These are phyloP conservation scores for Coccyzus lansbergi DNA, from an alignment of 2,797 vertebrate species.

Conservation along the genomic window DNA sequence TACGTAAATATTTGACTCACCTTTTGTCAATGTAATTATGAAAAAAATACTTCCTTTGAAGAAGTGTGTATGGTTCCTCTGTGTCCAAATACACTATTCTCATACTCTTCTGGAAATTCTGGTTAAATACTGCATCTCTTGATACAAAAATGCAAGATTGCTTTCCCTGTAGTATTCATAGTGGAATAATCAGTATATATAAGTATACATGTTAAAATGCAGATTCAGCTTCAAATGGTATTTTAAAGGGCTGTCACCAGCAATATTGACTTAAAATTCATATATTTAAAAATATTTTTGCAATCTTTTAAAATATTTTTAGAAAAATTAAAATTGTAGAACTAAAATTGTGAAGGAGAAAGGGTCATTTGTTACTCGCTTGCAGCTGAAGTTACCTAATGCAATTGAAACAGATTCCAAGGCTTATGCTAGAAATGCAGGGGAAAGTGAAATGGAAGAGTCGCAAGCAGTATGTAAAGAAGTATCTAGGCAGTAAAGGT, in stretches of 20 bases:
- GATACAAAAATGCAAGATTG: background rate
- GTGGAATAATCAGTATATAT: background rate
- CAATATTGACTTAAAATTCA: background rate
- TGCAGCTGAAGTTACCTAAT: background rate
- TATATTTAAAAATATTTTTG: background rate
- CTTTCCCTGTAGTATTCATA: background rate
- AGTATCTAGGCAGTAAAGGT: background rate
- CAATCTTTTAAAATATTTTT: background rate
- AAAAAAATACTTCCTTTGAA: background rate
- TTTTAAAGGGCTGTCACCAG: background rate
- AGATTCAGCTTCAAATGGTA: background rate
- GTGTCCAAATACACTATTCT: background rate
- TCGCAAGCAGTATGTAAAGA: background rate
- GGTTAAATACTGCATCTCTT: background rate
- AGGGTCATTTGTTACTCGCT: background rate
- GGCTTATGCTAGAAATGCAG: background rate
- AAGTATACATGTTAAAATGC: background rate
- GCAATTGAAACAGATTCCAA: background rate
- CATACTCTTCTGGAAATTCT: background rate
- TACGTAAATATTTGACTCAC: background rate
- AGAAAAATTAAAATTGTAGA: background rate
- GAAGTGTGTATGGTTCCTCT: background rate
- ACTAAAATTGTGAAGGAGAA: background rate
- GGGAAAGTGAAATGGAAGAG: background rate
- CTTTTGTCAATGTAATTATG: background rate